phyloP scores from a whole-genome alignment of 2,797 vertebrate species.

The Clarias platycephalus region DNA sequence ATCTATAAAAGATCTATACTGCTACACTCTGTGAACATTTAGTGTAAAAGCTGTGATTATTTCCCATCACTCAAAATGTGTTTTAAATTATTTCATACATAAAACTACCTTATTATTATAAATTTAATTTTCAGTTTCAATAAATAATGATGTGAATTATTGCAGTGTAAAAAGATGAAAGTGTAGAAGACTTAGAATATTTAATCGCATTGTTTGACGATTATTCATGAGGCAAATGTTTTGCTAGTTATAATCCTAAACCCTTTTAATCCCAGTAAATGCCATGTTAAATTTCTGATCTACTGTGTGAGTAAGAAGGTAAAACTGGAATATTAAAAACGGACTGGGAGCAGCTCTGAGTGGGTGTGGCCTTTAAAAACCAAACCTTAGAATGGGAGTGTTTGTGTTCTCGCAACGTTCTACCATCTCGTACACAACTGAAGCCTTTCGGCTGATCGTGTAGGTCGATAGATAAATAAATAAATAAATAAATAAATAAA shows the following conservation, averaged over 20 bases:
- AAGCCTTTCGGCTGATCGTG: not conserved
- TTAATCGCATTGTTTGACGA: not conserved
- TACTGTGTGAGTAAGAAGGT: not conserved
- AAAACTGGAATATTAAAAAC: not conserved
- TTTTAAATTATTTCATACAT: no score
- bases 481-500: conserved; percentile 32
- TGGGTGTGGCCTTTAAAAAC: not conserved
- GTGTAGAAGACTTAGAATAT: not conserved
- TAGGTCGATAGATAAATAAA: not conserved
- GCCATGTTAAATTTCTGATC: not conserved
- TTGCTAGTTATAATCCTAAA: not conserved
- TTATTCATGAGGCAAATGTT: not conserved
- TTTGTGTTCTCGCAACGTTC: not conserved
- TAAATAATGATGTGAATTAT: not conserved
- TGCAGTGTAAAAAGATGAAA: not conserved
- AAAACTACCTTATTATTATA: no score
- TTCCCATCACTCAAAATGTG: no score
- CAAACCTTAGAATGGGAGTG: not conserved
- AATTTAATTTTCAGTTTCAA: not conserved
- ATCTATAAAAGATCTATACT: not conserved
- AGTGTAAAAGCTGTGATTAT: no score
- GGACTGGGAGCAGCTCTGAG: not conserved
- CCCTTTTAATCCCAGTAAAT: no score
- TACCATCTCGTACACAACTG: not conserved
- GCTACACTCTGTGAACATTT: not conserved